These are phyloP conservation scores for Tigriopus japonicus DNA, from an alignment of 1,140 invertebrate genomes.

Conservation along the genomic window DNA sequence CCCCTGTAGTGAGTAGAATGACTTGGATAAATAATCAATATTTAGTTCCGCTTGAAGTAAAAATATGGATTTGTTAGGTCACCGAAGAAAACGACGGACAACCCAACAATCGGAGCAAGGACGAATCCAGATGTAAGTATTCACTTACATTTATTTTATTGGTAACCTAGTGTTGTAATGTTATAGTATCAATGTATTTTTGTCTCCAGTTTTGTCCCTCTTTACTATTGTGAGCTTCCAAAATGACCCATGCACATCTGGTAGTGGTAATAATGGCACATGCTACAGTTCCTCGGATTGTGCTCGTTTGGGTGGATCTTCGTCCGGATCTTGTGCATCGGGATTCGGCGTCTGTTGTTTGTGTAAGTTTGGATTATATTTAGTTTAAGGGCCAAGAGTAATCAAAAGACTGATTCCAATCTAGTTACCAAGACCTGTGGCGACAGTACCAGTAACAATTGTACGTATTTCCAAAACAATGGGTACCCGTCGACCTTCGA, in stretches of 20 bases:
- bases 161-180: too few species aligned
- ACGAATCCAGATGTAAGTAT: too few species aligned
- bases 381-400: too few species aligned
- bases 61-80: too few species aligned
- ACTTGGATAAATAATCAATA: too few species aligned
- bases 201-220: conserved; percentile 39
- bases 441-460: conserved; percentile 49
- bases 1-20: too few species aligned
- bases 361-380: conserved; percentile 32
- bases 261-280: conserved; percentile 40
- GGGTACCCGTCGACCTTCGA: conserved; percentile 53
- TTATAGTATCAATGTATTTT: too few species aligned
- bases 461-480: conserved; percentile 59
- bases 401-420: conserved; percentile 13
- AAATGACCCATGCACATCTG: conserved; percentile 39
- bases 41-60: too few species aligned
- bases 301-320: conserved; percentile 38
- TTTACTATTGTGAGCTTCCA: conserved; percentile 53
- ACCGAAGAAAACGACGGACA: too few species aligned
- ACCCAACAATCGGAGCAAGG: too few species aligned
- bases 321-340: conserved; percentile 50
- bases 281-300: conserved; percentile 47
- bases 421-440: conserved; percentile 54
- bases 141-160: too few species aligned
- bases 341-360: conserved; percentile 53